Evolutionary conservation across 2,113 vertebrate genomes (phyloP), one percentile per base, ranked within the genome.

Genomic region (Cynocephalus volans): DNA sequence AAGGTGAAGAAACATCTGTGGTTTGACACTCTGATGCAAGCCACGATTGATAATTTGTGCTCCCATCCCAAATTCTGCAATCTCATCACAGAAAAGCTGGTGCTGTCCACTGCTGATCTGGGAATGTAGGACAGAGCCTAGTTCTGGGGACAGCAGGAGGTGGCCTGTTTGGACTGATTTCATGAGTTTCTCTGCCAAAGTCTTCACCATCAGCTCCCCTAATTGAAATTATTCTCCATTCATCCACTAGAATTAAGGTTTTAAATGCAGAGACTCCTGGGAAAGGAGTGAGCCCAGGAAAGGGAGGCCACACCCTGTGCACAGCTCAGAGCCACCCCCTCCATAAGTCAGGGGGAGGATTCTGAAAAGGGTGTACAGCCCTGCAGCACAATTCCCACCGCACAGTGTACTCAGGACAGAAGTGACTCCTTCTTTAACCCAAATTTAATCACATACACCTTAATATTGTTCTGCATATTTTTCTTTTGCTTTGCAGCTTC

Each of bases 341-440:
- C 45, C 19, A 1, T 14, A 14, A 6, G 41, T 21, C 26, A 6
- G 41, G 36, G 12, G 5, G 52, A 24, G 1, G 4, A 6, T 1
- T n/a, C 76, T 9, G 50, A 8, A 19, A 17, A 45, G 23, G 21
- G 3, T 0, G 0, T 10, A 28, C n/a, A 5, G 77, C 69, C 52
- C 18, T 3, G 1, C 9, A 1, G 7, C 4, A 9, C 0, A 0
- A 26, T 0, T 10, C 28, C 31, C 1, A 0, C 6, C 12, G 15
- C 2, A 11, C 17, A 1, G 0, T 1, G 1, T 0, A 0, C 56
- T 1, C 14, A 2, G 75, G n/a, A 0, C 24, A 0, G 0, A 17
- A 8, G 24, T 1, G 10, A 0, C 13, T 21, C 15, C 56, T 24
- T 0, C 28, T 26, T 8, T 9, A 5, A 24, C 21, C 52, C 4